These are phyloP conservation scores for Thaleichthys pacificus DNA, from an alignment of 2,797 vertebrate genomes.

Conservation along the genomic window DNA sequence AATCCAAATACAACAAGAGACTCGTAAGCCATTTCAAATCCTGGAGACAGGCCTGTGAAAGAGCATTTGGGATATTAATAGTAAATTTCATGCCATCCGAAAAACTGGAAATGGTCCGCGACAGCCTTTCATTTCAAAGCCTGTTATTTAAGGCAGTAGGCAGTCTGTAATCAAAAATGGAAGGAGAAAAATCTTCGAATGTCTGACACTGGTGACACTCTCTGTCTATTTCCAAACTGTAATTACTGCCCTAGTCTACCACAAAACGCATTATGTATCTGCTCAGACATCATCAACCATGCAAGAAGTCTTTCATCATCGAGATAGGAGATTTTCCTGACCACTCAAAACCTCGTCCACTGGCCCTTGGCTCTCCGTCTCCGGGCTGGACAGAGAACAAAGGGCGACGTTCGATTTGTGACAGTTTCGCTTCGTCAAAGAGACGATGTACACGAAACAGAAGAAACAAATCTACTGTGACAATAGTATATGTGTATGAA, in stretches of 20 bases:
- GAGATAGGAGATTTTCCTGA: slow-evolving; percentile 26
- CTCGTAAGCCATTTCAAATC: slow-evolving; percentile 73
- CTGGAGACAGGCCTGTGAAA: slow-evolving; percentile 81
- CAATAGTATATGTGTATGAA: neutral
- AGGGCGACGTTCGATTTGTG: neutral
- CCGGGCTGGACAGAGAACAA: neutral
- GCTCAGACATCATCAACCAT: slow-evolving; percentile 74
- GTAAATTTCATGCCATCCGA: slow-evolving; percentile 86
- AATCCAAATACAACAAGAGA: slow-evolving; percentile 76
- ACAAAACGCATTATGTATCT: slow-evolving; percentile 79
- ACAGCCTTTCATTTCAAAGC: slow-evolving; percentile 89
- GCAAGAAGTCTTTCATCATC: slow-evolving; percentile 36
- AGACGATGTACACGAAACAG: neutral
- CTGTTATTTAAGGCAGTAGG: slow-evolving; percentile 86
- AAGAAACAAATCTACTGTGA: neutral
- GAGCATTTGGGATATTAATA: slow-evolving; percentile 87
- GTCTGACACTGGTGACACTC: slow-evolving; percentile 81
- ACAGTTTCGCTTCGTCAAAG: too few species aligned
- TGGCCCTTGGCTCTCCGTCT: neutral
- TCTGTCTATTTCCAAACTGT: slow-evolving; percentile 80
- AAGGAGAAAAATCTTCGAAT: slow-evolving; percentile 58
- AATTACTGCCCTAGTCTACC: slow-evolving; percentile 82
- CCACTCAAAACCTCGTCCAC: slow-evolving; percentile 9
- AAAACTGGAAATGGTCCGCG: slow-evolving; percentile 79
- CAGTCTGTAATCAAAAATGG: slow-evolving; percentile 86